Conservation (phyloP, 1,140 invertebrate genomes). For the Lasaia peninsularis region DNA sequence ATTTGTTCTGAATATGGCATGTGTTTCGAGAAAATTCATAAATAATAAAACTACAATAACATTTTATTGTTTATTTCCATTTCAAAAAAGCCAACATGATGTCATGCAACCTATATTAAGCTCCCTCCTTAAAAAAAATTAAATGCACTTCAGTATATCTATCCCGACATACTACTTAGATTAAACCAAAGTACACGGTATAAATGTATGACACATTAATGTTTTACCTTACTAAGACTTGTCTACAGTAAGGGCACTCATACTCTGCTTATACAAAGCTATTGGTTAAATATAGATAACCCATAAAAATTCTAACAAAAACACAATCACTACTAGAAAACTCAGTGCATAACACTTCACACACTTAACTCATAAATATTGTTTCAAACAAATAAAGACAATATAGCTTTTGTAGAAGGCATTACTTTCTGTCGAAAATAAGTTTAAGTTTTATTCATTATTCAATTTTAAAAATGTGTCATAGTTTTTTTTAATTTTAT, state of each 20-base stretch:
- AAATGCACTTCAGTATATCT: slow-evolving; percentile 60
- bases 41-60: slow-evolving; percentile 29
- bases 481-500: too few species aligned
- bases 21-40: too few species aligned
- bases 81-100: slow-evolving; percentile 67
- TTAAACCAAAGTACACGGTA: slow-evolving; percentile 55
- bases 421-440: too few species aligned
- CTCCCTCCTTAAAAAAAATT: slow-evolving; percentile 50
- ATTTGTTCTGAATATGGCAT: too few species aligned
- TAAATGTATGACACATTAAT: slow-evolving; percentile 71
- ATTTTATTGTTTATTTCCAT: slow-evolving; percentile 66
- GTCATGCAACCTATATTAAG: slow-evolving; percentile 50
- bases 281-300: slow-evolving; percentile 2
- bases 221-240: slow-evolving; percentile 13
- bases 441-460: too few species aligned
- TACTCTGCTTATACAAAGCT: slow-evolving; percentile 11
- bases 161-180: slow-evolving; percentile 45
- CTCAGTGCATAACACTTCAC: background rate
- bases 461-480: too few species aligned
- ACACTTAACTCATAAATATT: background rate
- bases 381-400: background rate
- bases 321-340: background rate
- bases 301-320: slow-evolving; percentile 11
- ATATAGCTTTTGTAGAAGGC: background rate
- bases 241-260: slow-evolving; percentile 9